A percentile compares a stretch with the other conserved stretches of the same genome.
phyloP scores from a whole-genome alignment of 1,140 invertebrate species.

The Leptinotarsa lineolata region DNA sequence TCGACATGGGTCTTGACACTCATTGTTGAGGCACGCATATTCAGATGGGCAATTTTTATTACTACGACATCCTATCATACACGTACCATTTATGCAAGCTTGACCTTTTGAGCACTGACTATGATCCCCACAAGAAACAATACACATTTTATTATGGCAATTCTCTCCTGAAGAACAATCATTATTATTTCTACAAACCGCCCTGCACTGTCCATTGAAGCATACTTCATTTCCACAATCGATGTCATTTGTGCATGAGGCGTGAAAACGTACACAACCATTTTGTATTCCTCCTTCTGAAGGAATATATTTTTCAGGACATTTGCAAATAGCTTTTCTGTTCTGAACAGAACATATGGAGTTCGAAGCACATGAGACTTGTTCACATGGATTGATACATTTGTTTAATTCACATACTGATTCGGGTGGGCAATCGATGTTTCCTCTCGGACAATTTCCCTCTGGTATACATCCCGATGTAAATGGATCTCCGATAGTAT shows the following conservation, averaged over 20 bases:
- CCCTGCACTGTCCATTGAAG: constrained; percentile 80
- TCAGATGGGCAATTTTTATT: constrained; percentile 77
- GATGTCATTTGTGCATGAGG: constrained; percentile 69
- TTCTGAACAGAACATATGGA: constrained; percentile 76
- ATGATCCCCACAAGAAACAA: constrained; percentile 76
- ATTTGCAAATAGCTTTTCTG: constrained; percentile 75
- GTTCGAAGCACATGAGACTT: constrained; percentile 73
- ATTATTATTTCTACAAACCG: constrained; percentile 74
- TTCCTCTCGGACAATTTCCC: constrained; percentile 70
- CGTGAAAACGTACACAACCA: constrained; percentile 72
- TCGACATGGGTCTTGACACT: constrained; percentile 82
- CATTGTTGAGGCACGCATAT: constrained; percentile 81
- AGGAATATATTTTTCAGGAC: constrained; percentile 72
- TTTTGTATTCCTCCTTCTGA: constrained; percentile 64
- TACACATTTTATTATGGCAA: constrained; percentile 78
- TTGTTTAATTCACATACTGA: constrained; percentile 72
- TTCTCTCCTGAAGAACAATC: constrained; percentile 82
- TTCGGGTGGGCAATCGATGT: constrained; percentile 75
- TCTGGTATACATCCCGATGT: constrained; percentile 74
- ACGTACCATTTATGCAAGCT: constrained; percentile 79
- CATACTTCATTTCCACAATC: constrained; percentile 81
- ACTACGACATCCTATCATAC: constrained; percentile 79
- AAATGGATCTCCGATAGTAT: constrained; percentile 77
- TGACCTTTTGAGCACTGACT: constrained; percentile 77
- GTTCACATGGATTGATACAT: constrained; percentile 79